Percentiles rank a stretch among this genome's conserved stretches.
Conservation (phyloP, 2,113 vertebrate genomes). For the Saccopteryx bilineata region DNA sequence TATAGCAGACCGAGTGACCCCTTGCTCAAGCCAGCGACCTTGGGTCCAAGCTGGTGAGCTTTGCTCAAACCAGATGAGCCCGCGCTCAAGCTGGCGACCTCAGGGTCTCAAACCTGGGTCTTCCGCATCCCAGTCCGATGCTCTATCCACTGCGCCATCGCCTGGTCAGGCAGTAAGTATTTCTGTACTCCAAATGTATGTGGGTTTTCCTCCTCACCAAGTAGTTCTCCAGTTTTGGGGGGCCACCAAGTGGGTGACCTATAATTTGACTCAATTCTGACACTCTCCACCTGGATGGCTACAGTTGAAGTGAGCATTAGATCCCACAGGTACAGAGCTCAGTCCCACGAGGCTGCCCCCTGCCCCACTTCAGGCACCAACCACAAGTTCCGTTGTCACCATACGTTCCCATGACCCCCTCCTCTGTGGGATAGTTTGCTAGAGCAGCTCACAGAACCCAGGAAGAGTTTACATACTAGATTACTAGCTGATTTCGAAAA, state of each 20-base stretch:
- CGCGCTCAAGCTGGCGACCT: no score
- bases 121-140: no score
- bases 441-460: background rate
- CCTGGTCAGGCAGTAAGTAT: background rate
- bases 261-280: background rate
- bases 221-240: background rate
- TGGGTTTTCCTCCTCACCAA: background rate
- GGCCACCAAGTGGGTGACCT: background rate
- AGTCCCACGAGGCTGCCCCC: background rate
- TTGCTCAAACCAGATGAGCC: no score
- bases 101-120: no score
- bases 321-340: background rate
- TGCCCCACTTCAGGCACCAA: background rate
- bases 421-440: background rate
- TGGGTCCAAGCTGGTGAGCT: no score
- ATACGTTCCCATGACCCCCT: background rate
- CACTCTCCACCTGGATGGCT: background rate
- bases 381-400: background rate
- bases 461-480: background rate
- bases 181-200: background rate
- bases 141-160: no score
- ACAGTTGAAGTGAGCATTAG: background rate
- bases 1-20: no score
- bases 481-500: background rate
- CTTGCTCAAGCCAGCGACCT: no score